Evolutionary conservation across 2,113 vertebrate genomes (phyloP).

Genomic region (Talpa occidentalis): DNA sequence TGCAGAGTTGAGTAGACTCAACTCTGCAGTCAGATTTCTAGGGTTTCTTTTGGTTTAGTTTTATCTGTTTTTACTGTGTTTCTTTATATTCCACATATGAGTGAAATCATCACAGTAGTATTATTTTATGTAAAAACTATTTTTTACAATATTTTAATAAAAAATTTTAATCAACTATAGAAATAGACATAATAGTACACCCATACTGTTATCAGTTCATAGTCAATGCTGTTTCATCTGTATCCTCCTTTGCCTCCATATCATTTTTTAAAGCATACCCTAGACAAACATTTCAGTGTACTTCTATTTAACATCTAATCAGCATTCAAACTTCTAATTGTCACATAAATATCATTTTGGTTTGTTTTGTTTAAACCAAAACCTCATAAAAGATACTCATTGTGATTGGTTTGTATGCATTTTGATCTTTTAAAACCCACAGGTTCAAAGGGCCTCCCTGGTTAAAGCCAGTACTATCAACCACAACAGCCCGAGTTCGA

Average conservation of each 20-base stretch:
- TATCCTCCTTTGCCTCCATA: neutral
- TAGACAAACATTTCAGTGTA: neutral
- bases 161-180: neutral
- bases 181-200: neutral
- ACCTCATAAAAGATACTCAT: neutral
- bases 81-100: neutral
- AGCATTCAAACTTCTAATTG: neutral
- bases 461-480: no score
- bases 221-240: neutral
- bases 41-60: no score
- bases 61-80: no score
- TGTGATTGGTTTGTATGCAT: neutral
- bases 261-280: slow-evolving; percentile 1
- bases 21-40: no score
- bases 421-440: neutral
- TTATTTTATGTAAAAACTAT: neutral
- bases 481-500: no score
- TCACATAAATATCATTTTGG: neutral
- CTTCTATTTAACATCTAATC: neutral
- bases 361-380: neutral
- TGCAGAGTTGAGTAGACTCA: no score
- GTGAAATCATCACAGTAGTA: neutral
- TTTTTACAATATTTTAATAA: neutral
- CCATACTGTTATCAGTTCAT: neutral
- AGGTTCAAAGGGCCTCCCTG: no score